Evolutionary conservation across 2,113 vertebrate species (phyloP).

Genomic region (Dromas ardeola): DNA sequence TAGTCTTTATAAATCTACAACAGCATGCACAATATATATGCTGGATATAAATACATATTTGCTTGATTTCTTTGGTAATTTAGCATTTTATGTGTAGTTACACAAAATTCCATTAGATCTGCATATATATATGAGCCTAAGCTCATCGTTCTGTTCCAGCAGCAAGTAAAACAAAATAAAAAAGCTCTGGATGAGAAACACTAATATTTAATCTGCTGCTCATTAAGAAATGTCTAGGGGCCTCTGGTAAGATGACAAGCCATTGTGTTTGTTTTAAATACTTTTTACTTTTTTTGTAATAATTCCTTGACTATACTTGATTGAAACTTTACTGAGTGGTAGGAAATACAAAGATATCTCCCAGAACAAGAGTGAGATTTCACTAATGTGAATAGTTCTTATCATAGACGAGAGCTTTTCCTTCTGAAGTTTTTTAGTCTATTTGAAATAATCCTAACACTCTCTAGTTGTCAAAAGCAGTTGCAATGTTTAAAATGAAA

Average conservation of each 20-base stretch:
- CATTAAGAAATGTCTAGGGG: background rate
- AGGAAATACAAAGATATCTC: background rate
- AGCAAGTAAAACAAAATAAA: background rate
- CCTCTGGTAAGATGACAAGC: background rate
- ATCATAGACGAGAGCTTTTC: background rate
- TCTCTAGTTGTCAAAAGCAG: background rate
- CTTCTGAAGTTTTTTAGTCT: background rate
- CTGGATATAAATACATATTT: background rate
- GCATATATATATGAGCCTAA: background rate
- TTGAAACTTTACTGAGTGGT: background rate
- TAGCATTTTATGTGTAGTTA: background rate
- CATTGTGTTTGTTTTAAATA: background rate
- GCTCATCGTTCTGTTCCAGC: background rate
- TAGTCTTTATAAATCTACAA: background rate
- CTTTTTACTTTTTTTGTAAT: background rate
- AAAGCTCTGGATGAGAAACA: background rate
- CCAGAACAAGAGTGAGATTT: background rate
- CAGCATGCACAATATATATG: accelerated
- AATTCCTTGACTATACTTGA: background rate
- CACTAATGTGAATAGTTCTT: background rate
- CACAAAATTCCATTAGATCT: background rate
- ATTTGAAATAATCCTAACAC: background rate
- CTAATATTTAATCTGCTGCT: background rate
- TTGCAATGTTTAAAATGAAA: background rate
- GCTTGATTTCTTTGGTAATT: background rate